Conservation (phyloP, 1,140 invertebrate genomes). For the Drosophila paulistorum region DNA sequence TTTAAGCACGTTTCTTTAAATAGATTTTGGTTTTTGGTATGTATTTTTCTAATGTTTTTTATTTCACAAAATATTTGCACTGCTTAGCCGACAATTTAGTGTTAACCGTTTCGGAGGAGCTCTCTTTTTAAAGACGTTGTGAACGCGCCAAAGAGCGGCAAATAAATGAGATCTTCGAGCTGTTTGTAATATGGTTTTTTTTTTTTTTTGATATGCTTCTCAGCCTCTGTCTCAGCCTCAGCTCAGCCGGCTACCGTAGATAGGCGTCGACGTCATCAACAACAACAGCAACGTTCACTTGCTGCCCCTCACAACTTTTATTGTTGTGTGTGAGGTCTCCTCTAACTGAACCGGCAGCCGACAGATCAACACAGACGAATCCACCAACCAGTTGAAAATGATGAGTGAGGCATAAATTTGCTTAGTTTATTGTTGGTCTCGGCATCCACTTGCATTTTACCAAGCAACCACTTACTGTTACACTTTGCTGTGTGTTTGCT, state of each 20-base stretch:
- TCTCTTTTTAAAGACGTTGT: slow-evolving; percentile 57
- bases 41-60: slow-evolving; percentile 6
- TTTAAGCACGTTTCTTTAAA: slow-evolving; percentile 30
- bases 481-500: slow-evolving; percentile 61
- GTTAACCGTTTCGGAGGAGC: slow-evolving; percentile 30
- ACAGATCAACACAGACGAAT: slow-evolving; percentile 3
- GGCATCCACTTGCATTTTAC: slow-evolving; percentile 41
- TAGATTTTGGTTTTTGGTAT: neutral
- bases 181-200: slow-evolving; percentile 79
- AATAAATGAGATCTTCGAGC: slow-evolving; percentile 82
- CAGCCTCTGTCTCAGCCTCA: slow-evolving; percentile 20
- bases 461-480: slow-evolving; percentile 59
- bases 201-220: slow-evolving; percentile 32
- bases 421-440: slow-evolving; percentile 69
- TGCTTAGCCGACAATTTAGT: slow-evolving; percentile 38
- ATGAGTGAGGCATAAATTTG: slow-evolving; percentile 72
- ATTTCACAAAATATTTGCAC: slow-evolving; percentile 22
- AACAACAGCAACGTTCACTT: slow-evolving; percentile 32
- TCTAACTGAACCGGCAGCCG: slow-evolving; percentile 22
- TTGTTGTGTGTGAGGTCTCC: slow-evolving; percentile 65
- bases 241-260: slow-evolving; percentile 11
- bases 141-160: slow-evolving; percentile 76
- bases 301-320: slow-evolving; percentile 46
- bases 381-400: slow-evolving; percentile 42
- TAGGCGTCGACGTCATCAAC: slow-evolving; percentile 52